Evolutionary conservation across 2,797 vertebrate genomes (phyloP).

Genomic region (Melanotaenia parkinsoni): DNA sequence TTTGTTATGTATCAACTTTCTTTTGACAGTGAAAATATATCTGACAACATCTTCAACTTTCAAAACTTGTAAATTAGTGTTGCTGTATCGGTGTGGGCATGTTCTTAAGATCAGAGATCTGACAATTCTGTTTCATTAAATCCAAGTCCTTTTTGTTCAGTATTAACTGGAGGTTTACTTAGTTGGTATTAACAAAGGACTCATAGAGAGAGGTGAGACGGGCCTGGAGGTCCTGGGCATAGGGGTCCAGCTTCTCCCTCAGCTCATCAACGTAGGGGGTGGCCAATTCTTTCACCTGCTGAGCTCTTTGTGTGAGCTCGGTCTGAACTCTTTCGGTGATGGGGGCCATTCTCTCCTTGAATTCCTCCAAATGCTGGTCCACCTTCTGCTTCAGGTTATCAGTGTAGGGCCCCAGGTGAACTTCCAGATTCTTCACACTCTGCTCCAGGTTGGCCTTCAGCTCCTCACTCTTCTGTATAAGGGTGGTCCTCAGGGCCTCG

Average conservation of each 20-base stretch:
- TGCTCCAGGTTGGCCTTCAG: constrained; percentile 75
- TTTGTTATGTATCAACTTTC: constrained; percentile 16
- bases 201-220: constrained; percentile 74
- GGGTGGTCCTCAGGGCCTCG: constrained; percentile 73
- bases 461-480: constrained; percentile 80
- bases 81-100: neutral
- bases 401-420: constrained; percentile 76
- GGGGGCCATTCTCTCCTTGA: constrained; percentile 74
- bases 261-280: constrained; percentile 81
- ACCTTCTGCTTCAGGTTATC: constrained; percentile 79
- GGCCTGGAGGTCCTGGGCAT: constrained; percentile 75
- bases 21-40: constrained; percentile 34
- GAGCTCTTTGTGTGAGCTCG: constrained; percentile 70
- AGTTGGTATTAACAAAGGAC: constrained; percentile 66
- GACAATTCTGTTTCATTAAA: constrained; percentile 12
- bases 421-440: constrained; percentile 79
- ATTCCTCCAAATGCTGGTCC: constrained; percentile 77
- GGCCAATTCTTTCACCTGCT: constrained; percentile 74
- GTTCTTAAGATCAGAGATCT: neutral
- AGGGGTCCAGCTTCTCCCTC: constrained; percentile 76
- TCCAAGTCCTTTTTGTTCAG: constrained; percentile 27
- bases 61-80: constrained; percentile 10
- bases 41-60: constrained; percentile 13
- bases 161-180: constrained; percentile 39
- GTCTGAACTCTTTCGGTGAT: constrained; percentile 69